These are phyloP conservation scores for Dendrocincla fuliginosa DNA, from an alignment of 2,797 vertebrate genomes.

Conservation along the genomic window DNA sequence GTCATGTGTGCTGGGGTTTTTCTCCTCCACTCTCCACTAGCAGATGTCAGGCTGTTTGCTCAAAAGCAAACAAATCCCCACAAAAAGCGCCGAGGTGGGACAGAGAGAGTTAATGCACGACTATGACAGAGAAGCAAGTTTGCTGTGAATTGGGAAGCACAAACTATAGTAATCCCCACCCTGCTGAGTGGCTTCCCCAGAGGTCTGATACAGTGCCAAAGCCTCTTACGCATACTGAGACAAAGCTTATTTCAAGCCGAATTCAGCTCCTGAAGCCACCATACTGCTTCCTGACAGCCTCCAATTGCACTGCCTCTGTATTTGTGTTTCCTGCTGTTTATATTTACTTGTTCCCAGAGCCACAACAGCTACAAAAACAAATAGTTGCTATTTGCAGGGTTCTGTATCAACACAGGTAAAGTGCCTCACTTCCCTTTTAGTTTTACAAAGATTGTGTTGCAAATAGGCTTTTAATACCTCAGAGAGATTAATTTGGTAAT, in stretches of 20 bases:
- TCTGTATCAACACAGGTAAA: slow-evolving; percentile 73
- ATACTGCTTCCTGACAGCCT: slow-evolving; percentile 77
- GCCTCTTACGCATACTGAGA: slow-evolving; percentile 79
- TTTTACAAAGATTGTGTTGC: slow-evolving; percentile 59
- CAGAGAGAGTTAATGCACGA: slow-evolving; percentile 73
- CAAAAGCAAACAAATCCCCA: slow-evolving; percentile 9
- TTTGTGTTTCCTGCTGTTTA: slow-evolving; percentile 81
- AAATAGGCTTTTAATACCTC: slow-evolving; percentile 79
- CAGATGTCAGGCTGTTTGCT: slow-evolving; percentile 6
- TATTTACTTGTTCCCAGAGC: slow-evolving; percentile 81
- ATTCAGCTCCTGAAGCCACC: slow-evolving; percentile 77
- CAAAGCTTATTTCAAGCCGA: slow-evolving; percentile 80
- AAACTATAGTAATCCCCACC: slow-evolving; percentile 80
- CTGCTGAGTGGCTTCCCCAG: slow-evolving; percentile 80
- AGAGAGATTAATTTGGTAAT: slow-evolving; percentile 79
- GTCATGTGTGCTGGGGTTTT: not conserved
- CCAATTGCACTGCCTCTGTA: slow-evolving; percentile 72
- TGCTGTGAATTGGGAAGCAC: slow-evolving; percentile 79
- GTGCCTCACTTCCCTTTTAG: slow-evolving; percentile 31
- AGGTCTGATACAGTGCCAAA: slow-evolving; percentile 82
- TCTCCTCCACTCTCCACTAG: not conserved
- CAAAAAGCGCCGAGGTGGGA: slow-evolving; percentile 48
- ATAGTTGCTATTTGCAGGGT: slow-evolving; percentile 71
- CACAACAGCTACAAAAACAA: slow-evolving; percentile 80
- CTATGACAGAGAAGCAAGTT: slow-evolving; percentile 76